Base-by-base conservation (phyloP, 1,140 invertebrate species). In the Bactericera cockerelli region DNA sequence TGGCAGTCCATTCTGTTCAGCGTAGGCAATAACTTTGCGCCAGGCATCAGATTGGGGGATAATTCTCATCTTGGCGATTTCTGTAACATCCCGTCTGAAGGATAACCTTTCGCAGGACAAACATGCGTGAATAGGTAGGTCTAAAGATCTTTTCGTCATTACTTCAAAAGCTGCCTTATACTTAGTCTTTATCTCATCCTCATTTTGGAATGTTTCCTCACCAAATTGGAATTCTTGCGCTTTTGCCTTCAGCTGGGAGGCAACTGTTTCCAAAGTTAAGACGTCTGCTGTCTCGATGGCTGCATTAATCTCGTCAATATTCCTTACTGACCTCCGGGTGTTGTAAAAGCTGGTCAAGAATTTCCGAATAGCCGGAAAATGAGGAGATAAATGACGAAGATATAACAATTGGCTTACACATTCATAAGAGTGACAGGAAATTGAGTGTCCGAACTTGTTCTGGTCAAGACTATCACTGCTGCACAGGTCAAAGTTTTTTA, bases 41-140 rank as follows among this genome's bases (percentile, higher is more conserved):
- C 49, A 59, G 22, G 21, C 8, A 16, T 16, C 26, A 56, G 19
- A 56, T 10, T 19, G 11, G 16, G 55, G 55, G 26, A 31, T 26
- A 63, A 39, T 61, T 55, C 19, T 58, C 11, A 64, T 26, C 25
- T 61, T 58, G 22, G 42, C 33, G 38, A 62, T 8, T 36, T 60
- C 42, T n/a, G 49, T 11, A 54, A 65, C 26, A 36, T 63, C 38
- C 58, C 60, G 60, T 61, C 36, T 16, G 57, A 56, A 61, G 57
- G 59, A 65, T 14, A 67, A 58, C 63, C 63, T 64, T 33, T 65
- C 39, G 58, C 66, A 65, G 22, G 63, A 65, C 22, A 67, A 33
- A 49, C 65, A 67, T 31, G 42, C 13, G 59, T 60, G 22, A n/a
- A 49, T 22, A n/a, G 42, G 42, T 8, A 49, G n/a, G 19, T 49